Base-by-base conservation (phyloP, 2,888 invertebrate species). In the Euproctis similis region DNA sequence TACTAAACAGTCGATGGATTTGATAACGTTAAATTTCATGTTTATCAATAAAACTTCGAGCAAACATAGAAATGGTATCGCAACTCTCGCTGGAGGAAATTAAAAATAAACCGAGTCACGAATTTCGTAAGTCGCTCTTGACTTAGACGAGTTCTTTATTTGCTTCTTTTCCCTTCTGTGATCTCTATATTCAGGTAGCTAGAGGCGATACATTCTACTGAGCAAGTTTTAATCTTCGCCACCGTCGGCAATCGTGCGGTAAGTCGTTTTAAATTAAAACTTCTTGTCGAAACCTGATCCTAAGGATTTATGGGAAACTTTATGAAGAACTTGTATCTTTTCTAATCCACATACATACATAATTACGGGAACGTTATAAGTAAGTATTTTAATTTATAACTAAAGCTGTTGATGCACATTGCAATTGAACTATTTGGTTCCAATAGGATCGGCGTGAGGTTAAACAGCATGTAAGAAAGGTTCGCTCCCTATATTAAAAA, bases 241-340 rank as follows among this genome's bases (percentile, higher is more conserved):
- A 51, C 63, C 63, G 59, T 30, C 57, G 61, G 69, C 68, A 67
- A 68, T 72, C 60, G 65, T 46, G 58, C 67, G 61, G 62, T 74
- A 52, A 66, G 53, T 55, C 63, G 47, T 51, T 56, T 53, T 59
- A 63, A 59, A 66, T 66, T 57, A 62, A 64, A 67, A 53, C 44
- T 35, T 74, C 32, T 37, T 23, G 29, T 18, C 8, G 28, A 36
- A 34, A 46, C 43, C 41, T 45, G 35, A 40, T 37, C 31, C 25
- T 31, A 30, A 8, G 43, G 34, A 53, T 46, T 51, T 38, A 31
- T 41, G 37, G 34, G 30, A 31, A 41, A 39, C 43, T 49, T 43
- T 37, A 12, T 16, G 42, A 7, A 43, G 33, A 33, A 32, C 45
- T 54, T 49, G 53, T 50, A 58, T 51, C 52, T 39, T 25, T 32